Base-by-base conservation (phyloP, 2,113 vertebrate species). In the Pungitius pungitius region DNA sequence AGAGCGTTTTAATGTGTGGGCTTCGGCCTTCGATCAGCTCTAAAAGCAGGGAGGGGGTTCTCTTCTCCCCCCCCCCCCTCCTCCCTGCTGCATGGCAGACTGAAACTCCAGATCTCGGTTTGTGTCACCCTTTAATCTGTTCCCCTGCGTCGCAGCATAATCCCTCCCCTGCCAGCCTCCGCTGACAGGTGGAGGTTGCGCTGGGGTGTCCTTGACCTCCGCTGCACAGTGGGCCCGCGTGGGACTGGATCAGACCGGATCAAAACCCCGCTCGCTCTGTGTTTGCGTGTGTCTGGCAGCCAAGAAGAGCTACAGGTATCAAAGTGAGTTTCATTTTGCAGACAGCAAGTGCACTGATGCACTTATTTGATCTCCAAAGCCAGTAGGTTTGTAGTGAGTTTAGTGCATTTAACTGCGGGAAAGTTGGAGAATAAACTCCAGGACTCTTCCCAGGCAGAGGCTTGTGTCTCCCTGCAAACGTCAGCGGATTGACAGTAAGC, bases 161-260 rank as follows among this genome's bases (percentile, higher is more conserved):
- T 87, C 86, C 86, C 73, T 82, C 85, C 83, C 87, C 88, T 33
- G 73, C 71, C 47, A 54, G 81, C 81, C 81, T 74, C 52, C 58
- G 33, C 78, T 79, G 85, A 83, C 84, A 89, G 90, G 87, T 86
- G 84, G 81, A 87, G 51, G 78, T 81, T 81, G 73, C 77, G 49
- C 64, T 30, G 73, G 81, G 84, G 82, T 65, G 87, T 80, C 87
- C 84, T 87, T 87, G 85, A 90, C 89, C 91, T 78, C 51, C 17
- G 20, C 75, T 17, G 67, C 71, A 69, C 39, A 8, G 57, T 67
- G 69, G 78, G 78, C 63, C 37, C 47, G 74, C 24, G 13, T 54
- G 40, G 75, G 58, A 85, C 89, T 88, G 87, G 86, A 89, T 90
- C 80, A 88, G 82, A 78, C 78, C 14, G 42, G 87, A 89, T 91